These are phyloP conservation scores for Eumacrocentrus americanus DNA, from an alignment of 2,888 invertebrate genomes.

Conservation along the genomic window DNA sequence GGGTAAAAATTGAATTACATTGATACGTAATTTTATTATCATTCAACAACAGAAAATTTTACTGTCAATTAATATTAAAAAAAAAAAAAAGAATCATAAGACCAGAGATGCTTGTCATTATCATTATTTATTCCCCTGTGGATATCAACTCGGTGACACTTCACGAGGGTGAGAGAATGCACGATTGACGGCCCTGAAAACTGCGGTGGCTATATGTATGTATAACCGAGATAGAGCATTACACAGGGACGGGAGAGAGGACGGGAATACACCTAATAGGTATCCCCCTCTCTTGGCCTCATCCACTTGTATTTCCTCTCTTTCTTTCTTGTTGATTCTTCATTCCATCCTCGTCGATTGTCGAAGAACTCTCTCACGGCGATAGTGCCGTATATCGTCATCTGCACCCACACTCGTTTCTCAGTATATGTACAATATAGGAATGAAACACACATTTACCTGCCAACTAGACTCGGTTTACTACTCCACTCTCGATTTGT, in stretches of 20 bases:
- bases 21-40: too few relatives aligned
- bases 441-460: neutral
- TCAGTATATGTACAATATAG: neutral
- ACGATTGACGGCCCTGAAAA: conserved; percentile 4
- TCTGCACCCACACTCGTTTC: neutral
- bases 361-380: neutral
- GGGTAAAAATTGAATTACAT: too few relatives aligned
- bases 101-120: too few relatives aligned
- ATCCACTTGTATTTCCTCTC: neutral
- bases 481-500: conserved; percentile 12
- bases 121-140: too few relatives aligned
- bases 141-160: too few relatives aligned
- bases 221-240: neutral
- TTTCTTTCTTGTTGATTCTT: neutral
- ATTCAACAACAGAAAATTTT: too few relatives aligned
- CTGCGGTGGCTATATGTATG: too few relatives aligned
- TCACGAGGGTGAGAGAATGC: neutral
- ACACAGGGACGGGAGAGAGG: neutral
- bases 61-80: too few relatives aligned
- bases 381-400: neutral
- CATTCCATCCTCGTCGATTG: neutral
- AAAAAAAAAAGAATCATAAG: too few relatives aligned
- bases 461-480: neutral
- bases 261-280: conserved; percentile 10
- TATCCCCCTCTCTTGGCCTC: neutral